Conservation (phyloP, 2,888 invertebrate genomes). For the Baccha elongata region DNA sequence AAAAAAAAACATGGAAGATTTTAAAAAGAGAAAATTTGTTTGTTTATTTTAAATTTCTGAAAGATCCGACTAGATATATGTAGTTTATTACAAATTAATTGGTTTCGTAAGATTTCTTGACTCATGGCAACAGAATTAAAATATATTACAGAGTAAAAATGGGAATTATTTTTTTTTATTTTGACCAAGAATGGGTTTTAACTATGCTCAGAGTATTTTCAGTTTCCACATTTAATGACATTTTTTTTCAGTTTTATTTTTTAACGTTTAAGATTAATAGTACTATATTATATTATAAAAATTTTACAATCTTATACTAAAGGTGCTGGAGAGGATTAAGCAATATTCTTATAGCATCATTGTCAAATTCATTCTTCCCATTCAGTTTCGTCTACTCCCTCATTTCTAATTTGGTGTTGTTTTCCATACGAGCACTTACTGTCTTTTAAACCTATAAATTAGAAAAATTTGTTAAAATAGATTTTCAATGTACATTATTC, state of each 20-base stretch:
- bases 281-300: conserved; percentile 62
- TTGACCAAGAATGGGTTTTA: conserved; percentile 24
- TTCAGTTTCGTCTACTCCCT: conserved; percentile 96
- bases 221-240: conserved; percentile 59
- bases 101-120: conserved; percentile 52
- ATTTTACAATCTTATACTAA: conserved; percentile 58
- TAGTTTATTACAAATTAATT: conserved; percentile 55
- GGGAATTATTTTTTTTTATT: conserved; percentile 15
- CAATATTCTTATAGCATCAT: conserved; percentile 49
- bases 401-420: conserved; percentile 94
- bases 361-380: conserved; percentile 86
- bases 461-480: conserved; percentile 68
- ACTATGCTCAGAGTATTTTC: conserved; percentile 56
- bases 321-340: conserved; percentile 36
- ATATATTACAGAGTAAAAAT: conserved; percentile 29
- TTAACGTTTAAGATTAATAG: conserved; percentile 57
- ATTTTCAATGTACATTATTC: neutral
- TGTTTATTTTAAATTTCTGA: conserved; percentile 61
- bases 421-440: conserved; percentile 90
- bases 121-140: conserved; percentile 67
- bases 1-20: conserved; percentile 63
- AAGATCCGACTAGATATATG: conserved; percentile 70
- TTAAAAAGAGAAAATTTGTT: conserved; percentile 38
- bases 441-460: conserved; percentile 89
- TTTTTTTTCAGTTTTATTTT: conserved; percentile 39